Evolutionary conservation across 2,888 invertebrate genomes (phyloP).

Genomic region (Metopia argyrocephala): DNA sequence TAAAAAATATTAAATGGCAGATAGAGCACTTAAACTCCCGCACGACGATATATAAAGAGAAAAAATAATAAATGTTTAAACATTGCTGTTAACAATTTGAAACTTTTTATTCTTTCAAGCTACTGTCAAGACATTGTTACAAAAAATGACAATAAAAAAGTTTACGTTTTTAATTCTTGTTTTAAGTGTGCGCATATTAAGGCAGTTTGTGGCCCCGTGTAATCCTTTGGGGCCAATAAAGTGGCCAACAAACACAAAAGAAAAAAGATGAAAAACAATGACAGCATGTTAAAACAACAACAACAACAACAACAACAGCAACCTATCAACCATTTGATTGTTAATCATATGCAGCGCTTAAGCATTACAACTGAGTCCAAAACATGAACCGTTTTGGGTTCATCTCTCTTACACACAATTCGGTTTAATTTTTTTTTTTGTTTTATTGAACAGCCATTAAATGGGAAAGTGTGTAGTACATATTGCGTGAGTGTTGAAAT

Average conservation of each 20-base stretch:
- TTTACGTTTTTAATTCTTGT: not conserved
- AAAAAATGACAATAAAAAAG: not conserved
- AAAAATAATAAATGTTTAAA: too few relatives aligned
- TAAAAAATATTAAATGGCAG: too few relatives aligned
- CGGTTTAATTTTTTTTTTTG: too few relatives aligned
- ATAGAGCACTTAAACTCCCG: too few relatives aligned
- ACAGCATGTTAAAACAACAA: constrained; percentile 32
- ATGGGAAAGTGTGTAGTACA: not conserved
- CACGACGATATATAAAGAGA: too few relatives aligned
- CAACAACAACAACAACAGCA: constrained; percentile 12
- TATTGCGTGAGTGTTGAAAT: constrained; percentile 10
- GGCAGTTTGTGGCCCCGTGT: constrained; percentile 43
- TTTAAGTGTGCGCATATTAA: constrained; percentile 16
- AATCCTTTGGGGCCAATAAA: constrained; percentile 66
- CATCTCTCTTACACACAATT: too few relatives aligned
- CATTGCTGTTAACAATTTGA: too few relatives aligned
- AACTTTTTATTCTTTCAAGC: too few relatives aligned
- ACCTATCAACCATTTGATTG: constrained; percentile 56
- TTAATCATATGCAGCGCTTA: constrained; percentile 65
- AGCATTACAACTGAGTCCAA: constrained; percentile 13
- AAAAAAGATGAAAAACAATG: constrained; percentile 16
- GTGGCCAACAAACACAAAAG: constrained; percentile 43
- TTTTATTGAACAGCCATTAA: not conserved
- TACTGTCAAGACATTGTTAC: not conserved
- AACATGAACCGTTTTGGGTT: too few relatives aligned